Evolutionary conservation across 2,113 vertebrate species (phyloP).

Genomic region (Taurulus bubalis): DNA sequence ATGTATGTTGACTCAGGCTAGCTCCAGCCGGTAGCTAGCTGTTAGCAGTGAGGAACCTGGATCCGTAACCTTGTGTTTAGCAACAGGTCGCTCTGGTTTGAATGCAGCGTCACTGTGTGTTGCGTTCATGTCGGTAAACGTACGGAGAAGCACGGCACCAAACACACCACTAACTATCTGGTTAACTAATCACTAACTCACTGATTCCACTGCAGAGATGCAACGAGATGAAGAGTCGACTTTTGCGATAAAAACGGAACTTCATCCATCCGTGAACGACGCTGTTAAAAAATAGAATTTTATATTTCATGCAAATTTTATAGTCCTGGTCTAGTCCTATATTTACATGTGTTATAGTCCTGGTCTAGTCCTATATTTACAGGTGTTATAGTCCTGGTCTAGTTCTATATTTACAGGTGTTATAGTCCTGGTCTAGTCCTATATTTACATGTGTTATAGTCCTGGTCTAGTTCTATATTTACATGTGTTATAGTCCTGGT

Average conservation of each 20-base stretch:
- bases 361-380: not conserved
- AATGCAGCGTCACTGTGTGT: too few relatives aligned
- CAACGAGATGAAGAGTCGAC: too few relatives aligned
- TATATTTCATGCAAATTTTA: too few relatives aligned
- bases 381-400: not conserved
- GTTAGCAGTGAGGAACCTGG: conserved; percentile 16
- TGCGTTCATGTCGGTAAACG: too few relatives aligned
- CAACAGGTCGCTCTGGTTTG: too few relatives aligned
- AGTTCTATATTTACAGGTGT: not conserved
- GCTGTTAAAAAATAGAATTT: too few relatives aligned
- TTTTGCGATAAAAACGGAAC: too few relatives aligned
- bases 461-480: not conserved
- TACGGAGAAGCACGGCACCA: too few relatives aligned
- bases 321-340: not conserved
- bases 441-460: not conserved
- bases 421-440: not conserved
- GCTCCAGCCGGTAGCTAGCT: conserved; percentile 18
- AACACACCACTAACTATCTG: too few relatives aligned
- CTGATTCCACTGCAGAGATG: too few relatives aligned
- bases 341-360: not conserved
- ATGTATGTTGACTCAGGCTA: conserved; percentile 25
- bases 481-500: not conserved
- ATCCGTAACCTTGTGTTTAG: not conserved
- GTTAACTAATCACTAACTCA: too few relatives aligned
- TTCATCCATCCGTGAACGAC: too few relatives aligned